A percentile compares a stretch with the other conserved stretches of the same genome.
These are phyloP conservation scores for Hylaea fasciaria DNA, from an alignment of 2,888 invertebrate species.

Conservation along the genomic window DNA sequence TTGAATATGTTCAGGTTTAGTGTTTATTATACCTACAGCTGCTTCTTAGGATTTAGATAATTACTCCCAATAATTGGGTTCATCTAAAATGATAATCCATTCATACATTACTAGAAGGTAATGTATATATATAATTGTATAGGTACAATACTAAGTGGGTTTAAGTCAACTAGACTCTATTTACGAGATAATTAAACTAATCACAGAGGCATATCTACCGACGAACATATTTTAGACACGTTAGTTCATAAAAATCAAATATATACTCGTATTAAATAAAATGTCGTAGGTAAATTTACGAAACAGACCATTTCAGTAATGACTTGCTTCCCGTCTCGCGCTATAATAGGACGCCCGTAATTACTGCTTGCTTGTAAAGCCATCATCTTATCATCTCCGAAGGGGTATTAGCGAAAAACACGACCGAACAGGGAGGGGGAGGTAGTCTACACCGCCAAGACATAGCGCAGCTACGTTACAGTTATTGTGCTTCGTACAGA, in stretches of 20 bases:
- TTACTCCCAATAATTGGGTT: neutral
- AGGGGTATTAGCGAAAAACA: slow-evolving; percentile 82
- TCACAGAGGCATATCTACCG: too few species aligned
- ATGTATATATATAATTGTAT: too few species aligned
- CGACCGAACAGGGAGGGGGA: slow-evolving; percentile 49
- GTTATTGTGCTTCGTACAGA: slow-evolving; percentile 5
- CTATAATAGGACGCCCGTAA: slow-evolving; percentile 79
- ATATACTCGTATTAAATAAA: slow-evolving; percentile 18
- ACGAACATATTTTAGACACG: too few species aligned
- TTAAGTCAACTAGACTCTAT: too few species aligned
- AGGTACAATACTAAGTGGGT: too few species aligned
- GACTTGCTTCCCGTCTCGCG: slow-evolving; percentile 58
- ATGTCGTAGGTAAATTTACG: slow-evolving; percentile 46
- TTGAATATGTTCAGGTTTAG: neutral
- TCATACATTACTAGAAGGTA: too few species aligned
- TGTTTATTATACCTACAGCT: too few species aligned
- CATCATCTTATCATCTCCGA: slow-evolving; percentile 82
- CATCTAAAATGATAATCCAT: neutral
- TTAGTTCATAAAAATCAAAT: neutral
- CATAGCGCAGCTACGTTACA: slow-evolving; percentile 7
- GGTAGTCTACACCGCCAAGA: slow-evolving; percentile 50
- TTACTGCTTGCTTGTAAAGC: slow-evolving; percentile 82
- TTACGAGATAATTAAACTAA: too few species aligned
- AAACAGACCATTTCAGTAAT: slow-evolving; percentile 62
- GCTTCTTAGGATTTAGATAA: neutral